Conservation (phyloP, 2,888 invertebrate species). For the Aleiodes leptofemur region DNA sequence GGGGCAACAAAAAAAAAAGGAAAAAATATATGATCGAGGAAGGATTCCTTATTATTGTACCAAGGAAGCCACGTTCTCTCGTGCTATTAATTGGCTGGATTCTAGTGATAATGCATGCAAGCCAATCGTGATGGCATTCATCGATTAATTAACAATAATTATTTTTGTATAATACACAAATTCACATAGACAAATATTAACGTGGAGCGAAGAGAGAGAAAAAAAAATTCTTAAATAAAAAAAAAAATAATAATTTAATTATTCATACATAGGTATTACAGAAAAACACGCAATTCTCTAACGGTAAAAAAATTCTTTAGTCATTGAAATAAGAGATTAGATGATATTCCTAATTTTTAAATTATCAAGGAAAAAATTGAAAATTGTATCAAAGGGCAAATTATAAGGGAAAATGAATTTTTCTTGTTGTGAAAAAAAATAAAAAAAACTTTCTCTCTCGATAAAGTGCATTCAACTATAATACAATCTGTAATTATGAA, state of each 20-base stretch:
- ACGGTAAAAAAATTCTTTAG: slow-evolving; percentile 7
- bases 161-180: slow-evolving; percentile 12
- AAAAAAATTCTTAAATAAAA: neutral
- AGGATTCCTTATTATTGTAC: slow-evolving; percentile 30
- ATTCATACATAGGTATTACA: slow-evolving; percentile 5
- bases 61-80: slow-evolving; percentile 37
- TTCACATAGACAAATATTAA: neutral
- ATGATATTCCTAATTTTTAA: neutral
- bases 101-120: slow-evolving; percentile 36
- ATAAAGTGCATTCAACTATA: slow-evolving; percentile 2
- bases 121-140: slow-evolving; percentile 29
- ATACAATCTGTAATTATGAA: slow-evolving; percentile 11
- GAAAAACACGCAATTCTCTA: neutral
- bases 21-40: slow-evolving; percentile 20
- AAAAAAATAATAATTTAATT: slow-evolving; percentile 7
- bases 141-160: slow-evolving; percentile 40
- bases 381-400: neutral
- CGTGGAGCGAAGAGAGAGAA: neutral
- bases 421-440: neutral
- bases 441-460: slow-evolving; percentile 16
- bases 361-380: neutral
- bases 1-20: neutral
- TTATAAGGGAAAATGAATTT: neutral
- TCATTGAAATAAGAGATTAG: neutral
- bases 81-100: slow-evolving; percentile 43